Percentiles rank a stretch among this genome's conserved stretches.
phyloP scores from a whole-genome alignment of 2,797 vertebrate species.

The Leucoraja ocellata region DNA sequence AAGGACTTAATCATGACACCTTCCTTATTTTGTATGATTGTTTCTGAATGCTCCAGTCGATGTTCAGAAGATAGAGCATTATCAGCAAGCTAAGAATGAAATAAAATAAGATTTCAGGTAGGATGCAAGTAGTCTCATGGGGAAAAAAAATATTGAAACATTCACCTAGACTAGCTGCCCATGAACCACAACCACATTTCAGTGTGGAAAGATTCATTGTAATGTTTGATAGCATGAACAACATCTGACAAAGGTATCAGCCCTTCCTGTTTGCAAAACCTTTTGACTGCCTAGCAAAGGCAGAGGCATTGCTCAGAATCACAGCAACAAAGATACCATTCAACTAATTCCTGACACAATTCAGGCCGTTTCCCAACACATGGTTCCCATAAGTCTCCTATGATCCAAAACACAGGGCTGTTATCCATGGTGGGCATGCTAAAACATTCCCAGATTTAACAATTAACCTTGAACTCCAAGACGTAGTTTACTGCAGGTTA shows the following conservation, averaged over 20 bases:
- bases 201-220: background rate
- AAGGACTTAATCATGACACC: background rate
- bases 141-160: background rate
- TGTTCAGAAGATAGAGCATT: background rate
- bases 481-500: background rate
- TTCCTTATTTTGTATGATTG: background rate
- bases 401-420: background rate
- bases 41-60: background rate
- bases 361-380: slow-evolving; percentile 14
- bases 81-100: background rate
- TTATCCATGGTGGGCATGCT: background rate
- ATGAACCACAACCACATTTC: background rate
- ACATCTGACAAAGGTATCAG: background rate
- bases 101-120: background rate
- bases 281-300: background rate
- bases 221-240: background rate
- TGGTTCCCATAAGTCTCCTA: slow-evolving; percentile 22
- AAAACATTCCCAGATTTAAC: slow-evolving; percentile 31
- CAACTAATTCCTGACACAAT: background rate
- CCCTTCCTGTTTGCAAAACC: background rate
- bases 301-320: background rate
- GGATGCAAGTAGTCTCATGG: background rate
- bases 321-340: slow-evolving; percentile 7
- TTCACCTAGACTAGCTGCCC: background rate
- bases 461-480: slow-evolving; percentile 26